Base-by-base conservation (phyloP, 2,888 invertebrate genomes). In the Ditylenchus weischeri region DNA sequence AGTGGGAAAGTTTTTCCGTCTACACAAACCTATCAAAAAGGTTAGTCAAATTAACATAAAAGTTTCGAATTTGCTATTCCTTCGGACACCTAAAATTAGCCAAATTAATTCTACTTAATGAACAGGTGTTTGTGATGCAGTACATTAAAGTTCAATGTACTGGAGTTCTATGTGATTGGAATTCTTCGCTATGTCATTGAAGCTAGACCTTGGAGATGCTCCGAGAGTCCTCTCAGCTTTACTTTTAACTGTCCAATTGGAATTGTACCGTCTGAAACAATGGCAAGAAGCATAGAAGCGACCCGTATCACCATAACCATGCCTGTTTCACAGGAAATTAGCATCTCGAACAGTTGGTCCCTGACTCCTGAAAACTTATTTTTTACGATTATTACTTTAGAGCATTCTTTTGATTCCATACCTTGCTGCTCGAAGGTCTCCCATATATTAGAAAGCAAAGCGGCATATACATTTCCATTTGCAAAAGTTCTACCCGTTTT, bases 201-300 rank as follows among this genome's bases (percentile, higher is more conserved):
- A 43, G 43, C 43, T 43, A 43, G 15, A 15, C 43, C 43, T 43
- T 54, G 21, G 5, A 72, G 68, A 51, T 72, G 64, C 13, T 69
- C 66, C 29, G 68, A 59, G 19, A 72, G 60, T 21, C 63, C 69
- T 43, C 62, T 58, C 21, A 68, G 64, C 58, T 72, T 72, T n/a
- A 65, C 59, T 36, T 68, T 51, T 18, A 72, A 61, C 47, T 68
- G 54, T 23, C 72, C 72, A 18, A 69, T 50, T n/a, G 72, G 72
- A 21, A 65, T 63, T 15, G 38, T 59, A 35, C 63, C 65, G 47
- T 65, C 67, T 4, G 68, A 68, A 29, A 73, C 43, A 23, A 72
- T 64, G n/a, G 72, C 72, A 47, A 72, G 63, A n/a, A 72, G 66
- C 72, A 72, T 72, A 29, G 66, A 58, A 19, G 69, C 62, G 48